Evolutionary conservation across 1,140 invertebrate species (phyloP), one percentile per base, ranked within the genome.

Genomic region (Drosophila orosa): DNA sequence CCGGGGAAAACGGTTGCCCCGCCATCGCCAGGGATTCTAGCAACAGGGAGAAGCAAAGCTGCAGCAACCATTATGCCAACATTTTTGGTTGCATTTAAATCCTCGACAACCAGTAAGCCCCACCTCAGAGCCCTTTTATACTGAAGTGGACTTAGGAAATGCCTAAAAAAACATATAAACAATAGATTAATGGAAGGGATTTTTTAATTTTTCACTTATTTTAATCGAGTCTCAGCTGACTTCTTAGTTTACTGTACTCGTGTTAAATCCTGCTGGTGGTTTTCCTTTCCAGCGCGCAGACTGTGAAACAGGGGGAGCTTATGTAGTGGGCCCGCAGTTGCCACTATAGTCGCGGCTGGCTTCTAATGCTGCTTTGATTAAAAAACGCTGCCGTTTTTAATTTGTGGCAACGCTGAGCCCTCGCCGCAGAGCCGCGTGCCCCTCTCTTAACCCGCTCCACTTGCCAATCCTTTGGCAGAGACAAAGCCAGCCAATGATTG

Each of bases 401-500:
- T 89, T 89, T 89, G 84, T 84, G 74, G 77, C 85, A 78, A 59
- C 66, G 65, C 75, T 65, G 54, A 31, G 62, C 59, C 19, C 67
- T 42, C 52, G 25, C 47, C 67, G 10, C 67, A 71, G 22, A 71
- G 57, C 40, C 67, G 52, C 65, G 40, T 29, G 40, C 45, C 57
- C 40, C 66, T 19, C 76, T 39, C 54, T 57, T 40, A 24, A 27
- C 35, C 25, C 62, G 57, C 45, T 59, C 78, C 63, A 65, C 74
- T 76, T 62, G 54, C 35, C 74, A 40, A 76, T 76, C 72, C 65
- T 76, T 80, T 85, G 73, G 50, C 54, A 79, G 59, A 86, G 83
- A 87, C 84, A 87, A 87, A 87, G 73, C 80, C 84, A 84, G 84
- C 68, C 80, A 89, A 90, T 90, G 84, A 90, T 89, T 89, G 84